phyloP scores from a whole-genome alignment of 1,140 invertebrate genomes.

The Lineus longissimus region DNA sequence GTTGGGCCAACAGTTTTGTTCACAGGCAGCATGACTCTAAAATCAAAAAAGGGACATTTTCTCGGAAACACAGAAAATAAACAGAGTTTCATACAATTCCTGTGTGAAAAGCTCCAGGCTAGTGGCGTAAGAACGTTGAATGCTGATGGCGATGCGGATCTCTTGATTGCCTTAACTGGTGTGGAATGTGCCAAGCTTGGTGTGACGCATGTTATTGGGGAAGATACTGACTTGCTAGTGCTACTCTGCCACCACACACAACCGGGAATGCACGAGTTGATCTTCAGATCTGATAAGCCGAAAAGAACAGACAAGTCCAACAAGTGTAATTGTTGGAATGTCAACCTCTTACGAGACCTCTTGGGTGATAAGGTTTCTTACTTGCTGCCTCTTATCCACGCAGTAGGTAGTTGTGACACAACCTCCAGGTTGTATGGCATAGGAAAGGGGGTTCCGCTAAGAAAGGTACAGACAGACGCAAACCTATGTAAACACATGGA shows the following conservation, averaged over 20 bases:
- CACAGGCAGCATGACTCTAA: background rate
- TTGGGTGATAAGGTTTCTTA: background rate
- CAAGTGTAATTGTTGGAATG: background rate
- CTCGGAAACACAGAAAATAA: constrained; percentile 8
- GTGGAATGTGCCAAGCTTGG: background rate
- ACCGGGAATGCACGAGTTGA: background rate
- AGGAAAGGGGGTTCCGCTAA: background rate
- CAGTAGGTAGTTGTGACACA: background rate
- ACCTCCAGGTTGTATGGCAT: background rate
- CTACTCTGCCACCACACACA: background rate
- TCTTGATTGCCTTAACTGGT: background rate
- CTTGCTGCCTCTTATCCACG: background rate
- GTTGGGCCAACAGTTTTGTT: background rate
- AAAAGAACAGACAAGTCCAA: background rate
- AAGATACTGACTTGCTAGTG: background rate
- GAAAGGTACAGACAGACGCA: background rate
- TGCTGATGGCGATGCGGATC: constrained; percentile 1
- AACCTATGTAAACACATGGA: background rate
- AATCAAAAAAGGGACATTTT: constrained; percentile 18
- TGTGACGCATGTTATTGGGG: background rate
- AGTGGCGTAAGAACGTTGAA: background rate
- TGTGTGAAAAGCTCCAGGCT: background rate
- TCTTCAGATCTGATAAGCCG: background rate
- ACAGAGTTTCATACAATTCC: background rate
- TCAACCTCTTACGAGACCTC: too few relatives aligned